Conservation (phyloP, 2,113 vertebrate genomes). For the Pycnonotus jocosus region DNA sequence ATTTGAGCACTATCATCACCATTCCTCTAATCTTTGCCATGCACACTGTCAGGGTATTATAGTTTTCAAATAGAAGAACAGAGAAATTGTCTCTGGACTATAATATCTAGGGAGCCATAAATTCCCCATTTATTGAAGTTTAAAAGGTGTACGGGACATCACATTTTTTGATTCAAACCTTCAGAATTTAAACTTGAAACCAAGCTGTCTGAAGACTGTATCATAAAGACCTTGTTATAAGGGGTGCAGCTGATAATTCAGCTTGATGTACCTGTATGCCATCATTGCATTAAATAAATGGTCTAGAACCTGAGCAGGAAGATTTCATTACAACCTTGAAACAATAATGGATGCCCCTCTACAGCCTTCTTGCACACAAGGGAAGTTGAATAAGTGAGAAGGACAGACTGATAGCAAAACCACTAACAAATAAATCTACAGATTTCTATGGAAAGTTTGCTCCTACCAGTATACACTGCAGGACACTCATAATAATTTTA, state of each 20-base stretch:
- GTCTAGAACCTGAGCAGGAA: neutral
- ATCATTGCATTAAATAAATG: slow-evolving; percentile 18
- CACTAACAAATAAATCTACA: neutral
- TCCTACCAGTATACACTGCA: neutral
- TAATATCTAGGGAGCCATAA: neutral
- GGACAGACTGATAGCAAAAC: neutral
- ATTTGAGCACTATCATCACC: neutral
- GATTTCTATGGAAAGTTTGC: neutral
- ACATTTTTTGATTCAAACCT: neutral
- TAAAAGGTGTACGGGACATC: neutral
- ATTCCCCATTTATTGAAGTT: neutral
- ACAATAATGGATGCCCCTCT: neutral
- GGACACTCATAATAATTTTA: neutral
- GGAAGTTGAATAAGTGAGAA: neutral
- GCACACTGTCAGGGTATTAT: neutral
- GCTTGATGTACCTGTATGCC: neutral
- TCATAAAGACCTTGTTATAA: neutral
- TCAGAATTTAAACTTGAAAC: slow-evolving; percentile 7
- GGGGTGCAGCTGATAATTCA: neutral
- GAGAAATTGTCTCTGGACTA: neutral
- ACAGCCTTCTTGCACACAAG: neutral
- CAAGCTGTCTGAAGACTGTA: neutral
- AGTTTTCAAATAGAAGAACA: neutral
- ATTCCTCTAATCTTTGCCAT: slow-evolving; percentile 4
- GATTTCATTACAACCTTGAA: neutral